Evolutionary conservation across 2,888 invertebrate genomes (phyloP).

Genomic region (Drosophila monieri): DNA sequence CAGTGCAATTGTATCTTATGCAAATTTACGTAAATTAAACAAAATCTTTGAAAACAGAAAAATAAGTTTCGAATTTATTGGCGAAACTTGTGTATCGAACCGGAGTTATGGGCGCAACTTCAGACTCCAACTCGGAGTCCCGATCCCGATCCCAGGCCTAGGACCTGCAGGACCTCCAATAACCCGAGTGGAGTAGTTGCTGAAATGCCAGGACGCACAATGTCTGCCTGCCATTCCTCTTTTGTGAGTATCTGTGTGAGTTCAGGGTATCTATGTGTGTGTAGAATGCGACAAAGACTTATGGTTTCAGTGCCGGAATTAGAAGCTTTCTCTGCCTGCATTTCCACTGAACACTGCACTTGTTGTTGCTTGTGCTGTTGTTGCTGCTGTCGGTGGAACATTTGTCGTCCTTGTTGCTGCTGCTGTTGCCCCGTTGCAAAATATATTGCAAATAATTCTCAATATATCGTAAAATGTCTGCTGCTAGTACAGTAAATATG

Average conservation of each 20-base stretch:
- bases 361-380: constrained; percentile 55
- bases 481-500: constrained; percentile 77
- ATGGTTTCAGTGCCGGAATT: constrained; percentile 79
- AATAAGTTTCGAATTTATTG: constrained; percentile 75
- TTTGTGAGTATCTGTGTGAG: constrained; percentile 4
- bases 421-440: constrained; percentile 62
- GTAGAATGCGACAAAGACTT: constrained; percentile 79
- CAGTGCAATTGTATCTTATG: constrained; percentile 72
- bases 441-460: constrained; percentile 81
- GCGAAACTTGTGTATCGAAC: constrained; percentile 74
- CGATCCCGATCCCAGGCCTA: constrained; percentile 33
- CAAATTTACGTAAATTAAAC: constrained; percentile 78
- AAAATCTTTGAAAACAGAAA: constrained; percentile 79
- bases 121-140: neutral
- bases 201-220: constrained; percentile 39
- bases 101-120: constrained; percentile 54
- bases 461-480: constrained; percentile 81
- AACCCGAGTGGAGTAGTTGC: constrained; percentile 26
- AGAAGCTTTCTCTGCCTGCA: constrained; percentile 78
- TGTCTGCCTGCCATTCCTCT: constrained; percentile 4
- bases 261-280: constrained; percentile 39
- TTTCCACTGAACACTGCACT: constrained; percentile 60
- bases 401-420: constrained; percentile 79
- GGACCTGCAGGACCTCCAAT: constrained; percentile 29
- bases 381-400: constrained; percentile 69